A percentile compares a stretch with the other conserved stretches of the same genome.
Conservation (phyloP, 2,797 vertebrate genomes). For the Fistularia tabacaria region DNA sequence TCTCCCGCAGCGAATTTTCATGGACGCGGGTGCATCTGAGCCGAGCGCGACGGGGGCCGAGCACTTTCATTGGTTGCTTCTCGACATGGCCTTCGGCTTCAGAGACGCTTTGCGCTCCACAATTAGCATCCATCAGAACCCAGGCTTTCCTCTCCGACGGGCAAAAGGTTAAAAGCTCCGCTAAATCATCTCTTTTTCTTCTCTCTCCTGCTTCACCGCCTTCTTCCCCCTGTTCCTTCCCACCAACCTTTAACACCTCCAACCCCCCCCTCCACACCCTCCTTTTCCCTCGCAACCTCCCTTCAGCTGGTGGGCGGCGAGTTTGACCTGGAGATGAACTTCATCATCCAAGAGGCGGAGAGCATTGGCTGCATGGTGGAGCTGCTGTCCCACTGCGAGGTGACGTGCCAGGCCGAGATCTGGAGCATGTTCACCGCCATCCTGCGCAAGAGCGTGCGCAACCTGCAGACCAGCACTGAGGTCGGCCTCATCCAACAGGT, state of each 20-base stretch:
- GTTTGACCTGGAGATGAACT: constrained; percentile 98
- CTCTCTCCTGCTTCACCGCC: constrained; percentile 27
- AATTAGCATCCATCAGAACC: constrained; percentile 61
- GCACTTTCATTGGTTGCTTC: constrained; percentile 37
- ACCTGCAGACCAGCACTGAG: constrained; percentile 97
- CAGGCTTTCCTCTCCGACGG: constrained; percentile 44
- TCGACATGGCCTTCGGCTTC: constrained; percentile 35
- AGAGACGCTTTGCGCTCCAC: constrained; percentile 44
- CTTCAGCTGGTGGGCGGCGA: constrained; percentile 92
- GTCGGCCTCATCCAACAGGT: constrained; percentile 96
- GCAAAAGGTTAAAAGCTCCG: constrained; percentile 58
- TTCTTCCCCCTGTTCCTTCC: neutral
- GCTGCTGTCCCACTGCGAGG: constrained; percentile 92
- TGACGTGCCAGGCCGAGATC: constrained; percentile 96
- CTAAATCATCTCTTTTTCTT: constrained; percentile 39
- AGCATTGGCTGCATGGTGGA: constrained; percentile 97
- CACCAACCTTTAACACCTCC: neutral
- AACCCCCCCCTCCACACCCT: constrained; percentile 1
- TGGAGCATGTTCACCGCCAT: constrained; percentile 99
- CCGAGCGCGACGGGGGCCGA: too few relatives aligned
- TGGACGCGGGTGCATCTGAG: too few relatives aligned
- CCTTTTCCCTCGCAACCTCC: neutral
- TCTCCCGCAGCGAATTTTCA: too few relatives aligned
- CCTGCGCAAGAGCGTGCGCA: constrained; percentile 95
- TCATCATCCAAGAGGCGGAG: constrained; percentile 97